phyloP scores from a whole-genome alignment of 2,888 invertebrate species.

The Blastobasis adustella region DNA sequence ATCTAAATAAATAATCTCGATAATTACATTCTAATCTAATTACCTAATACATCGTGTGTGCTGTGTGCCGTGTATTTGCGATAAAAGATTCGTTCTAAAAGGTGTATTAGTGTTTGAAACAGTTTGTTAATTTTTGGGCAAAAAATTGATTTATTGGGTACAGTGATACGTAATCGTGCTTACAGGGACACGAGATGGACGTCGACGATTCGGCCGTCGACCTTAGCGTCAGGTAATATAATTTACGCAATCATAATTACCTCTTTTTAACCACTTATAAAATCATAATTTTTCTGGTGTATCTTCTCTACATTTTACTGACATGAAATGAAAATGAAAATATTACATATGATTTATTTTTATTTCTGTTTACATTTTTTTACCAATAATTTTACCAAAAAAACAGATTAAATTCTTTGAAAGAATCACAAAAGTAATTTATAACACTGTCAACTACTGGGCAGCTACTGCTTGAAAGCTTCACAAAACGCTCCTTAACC shows the following conservation, averaged over 20 bases:
- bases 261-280: too few species aligned
- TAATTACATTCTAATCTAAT: conserved; percentile 10
- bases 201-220: conserved; percentile 92
- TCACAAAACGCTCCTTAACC: too few species aligned
- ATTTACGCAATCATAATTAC: background rate
- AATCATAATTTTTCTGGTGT: too few species aligned
- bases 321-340: too few species aligned
- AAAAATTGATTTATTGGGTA: conserved; percentile 14
- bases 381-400: too few species aligned
- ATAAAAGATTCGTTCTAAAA: conserved; percentile 4
- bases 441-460: too few species aligned
- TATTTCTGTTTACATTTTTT: too few species aligned
- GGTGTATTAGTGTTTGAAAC: conserved; percentile 1
- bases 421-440: too few species aligned
- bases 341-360: too few species aligned
- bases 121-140: conserved; percentile 10
- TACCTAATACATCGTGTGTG: conserved; percentile 5
- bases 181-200: conserved; percentile 81
- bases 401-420: too few species aligned
- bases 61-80: background rate
- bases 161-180: conserved; percentile 28
- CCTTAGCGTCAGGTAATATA: conserved; percentile 85
- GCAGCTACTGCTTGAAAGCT: too few species aligned
- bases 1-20: conserved; percentile 18
- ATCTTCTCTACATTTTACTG: too few species aligned